A percentile compares a stretch with the other conserved stretches of the same genome.
These are phyloP conservation scores for Cheilinus undulatus DNA, from an alignment of 2,113 vertebrate genomes.

Conservation along the genomic window DNA sequence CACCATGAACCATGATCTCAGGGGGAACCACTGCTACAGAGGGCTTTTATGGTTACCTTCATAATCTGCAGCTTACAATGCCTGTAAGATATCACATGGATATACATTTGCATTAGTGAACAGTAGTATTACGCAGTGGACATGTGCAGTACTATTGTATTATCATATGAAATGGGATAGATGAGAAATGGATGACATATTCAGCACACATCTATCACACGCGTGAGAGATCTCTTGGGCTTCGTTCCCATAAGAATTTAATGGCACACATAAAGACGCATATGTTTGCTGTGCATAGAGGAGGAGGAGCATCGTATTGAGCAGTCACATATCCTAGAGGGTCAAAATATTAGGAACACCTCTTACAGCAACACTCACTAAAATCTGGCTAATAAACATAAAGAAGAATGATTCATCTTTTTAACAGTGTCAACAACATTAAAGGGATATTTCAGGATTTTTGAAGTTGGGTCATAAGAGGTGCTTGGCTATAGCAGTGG, in stretches of 20 bases:
- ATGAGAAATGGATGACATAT: slow-evolving; percentile 40
- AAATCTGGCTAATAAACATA: no score
- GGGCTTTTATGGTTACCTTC: slow-evolving; percentile 37
- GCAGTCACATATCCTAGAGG: no score
- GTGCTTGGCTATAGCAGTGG: no score
- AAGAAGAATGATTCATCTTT: no score
- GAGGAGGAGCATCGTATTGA: no score
- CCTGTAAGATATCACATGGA: slow-evolving; percentile 34
- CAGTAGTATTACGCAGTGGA: slow-evolving; percentile 13
- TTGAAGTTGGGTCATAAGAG: no score
- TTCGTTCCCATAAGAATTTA: slow-evolving; percentile 35
- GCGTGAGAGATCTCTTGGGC: slow-evolving; percentile 15
- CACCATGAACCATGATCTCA: slow-evolving; percentile 53
- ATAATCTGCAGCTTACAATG: slow-evolving; percentile 29
- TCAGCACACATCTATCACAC: slow-evolving; percentile 39
- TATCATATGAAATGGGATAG: slow-evolving; percentile 32
- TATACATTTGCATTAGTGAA: slow-evolving; percentile 49
- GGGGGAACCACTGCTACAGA: slow-evolving; percentile 32
- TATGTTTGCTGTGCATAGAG: slow-evolving; percentile 1
- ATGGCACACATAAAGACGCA: no score
- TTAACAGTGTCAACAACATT: no score
- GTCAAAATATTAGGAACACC: no score
- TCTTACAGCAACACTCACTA: no score
- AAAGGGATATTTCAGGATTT: no score
- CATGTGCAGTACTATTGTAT: slow-evolving; percentile 21